Base-by-base conservation (phyloP, 2,888 invertebrate species). In the Drosophila quinaria region DNA sequence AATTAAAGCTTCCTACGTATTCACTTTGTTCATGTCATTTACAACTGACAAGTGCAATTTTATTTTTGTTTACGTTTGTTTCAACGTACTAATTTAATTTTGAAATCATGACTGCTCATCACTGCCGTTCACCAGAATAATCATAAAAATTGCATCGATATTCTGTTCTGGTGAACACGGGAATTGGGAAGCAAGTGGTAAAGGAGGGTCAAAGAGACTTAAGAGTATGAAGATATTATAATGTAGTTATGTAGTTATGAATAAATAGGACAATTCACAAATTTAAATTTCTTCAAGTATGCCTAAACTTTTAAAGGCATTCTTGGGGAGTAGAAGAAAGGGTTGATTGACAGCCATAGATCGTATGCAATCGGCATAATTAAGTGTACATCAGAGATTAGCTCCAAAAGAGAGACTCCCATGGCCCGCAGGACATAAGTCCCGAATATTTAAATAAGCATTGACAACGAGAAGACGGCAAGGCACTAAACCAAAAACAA, bases 301-400 rank as follows among this genome's bases (percentile, higher is more conserved):
- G 15, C 15, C 44, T 55, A n/a, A 56, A 46, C 22, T 15, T 56
- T 44, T 11, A 46, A 25, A 22, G 35, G 29, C 6, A 22, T 8
- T 13, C 5, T 17, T 13, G 13, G 13, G 10, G 39, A 49, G 25
- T 63, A 55, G 35, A 5, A 15, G 33, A 50, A 72, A 33, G 63
- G 69, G 59, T 65, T 81, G 65, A 10, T 33, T 51, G 56, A 17
- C 60, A 50, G 55, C 46, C 73, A 63, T 54, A 62, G 67, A 80
- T 68, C 73, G 58, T 51, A 37, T 54, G 68, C 80, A 81, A 84
- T 85, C 80, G 80, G 84, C 74, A 80, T 87, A 84, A 84, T 87
- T 87, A 84, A 85, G 84, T 87, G 76, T 74, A 82, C 88, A 84
- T 82, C 84, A 82, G 87, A 84, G 87, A 84, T 84, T 87, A 84